These are phyloP conservation scores for Colletes collaris DNA, from an alignment of 2,888 invertebrate genomes.

Conservation along the genomic window DNA sequence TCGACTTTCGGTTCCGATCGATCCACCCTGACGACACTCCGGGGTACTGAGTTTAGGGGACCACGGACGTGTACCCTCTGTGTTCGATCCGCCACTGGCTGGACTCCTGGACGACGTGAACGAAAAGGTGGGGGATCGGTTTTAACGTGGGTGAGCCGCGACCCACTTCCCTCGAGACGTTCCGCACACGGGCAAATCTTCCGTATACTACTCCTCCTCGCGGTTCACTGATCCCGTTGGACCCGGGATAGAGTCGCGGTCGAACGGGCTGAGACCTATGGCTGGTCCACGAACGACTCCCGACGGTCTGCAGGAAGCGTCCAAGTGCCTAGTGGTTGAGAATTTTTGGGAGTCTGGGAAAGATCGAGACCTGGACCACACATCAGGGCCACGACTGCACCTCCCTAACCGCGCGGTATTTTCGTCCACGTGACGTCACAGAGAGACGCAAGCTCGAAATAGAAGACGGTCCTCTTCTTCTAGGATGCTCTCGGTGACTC, in stretches of 20 bases:
- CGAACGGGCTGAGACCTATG: neutral
- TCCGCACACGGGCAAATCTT: slow-evolving; percentile 39
- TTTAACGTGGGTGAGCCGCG: slow-evolving; percentile 67
- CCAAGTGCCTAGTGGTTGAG: slow-evolving; percentile 47
- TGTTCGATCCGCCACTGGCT: slow-evolving; percentile 69
- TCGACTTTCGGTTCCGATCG: slow-evolving; percentile 8
- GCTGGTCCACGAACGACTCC: slow-evolving; percentile 11
- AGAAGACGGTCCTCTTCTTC: slow-evolving; percentile 75
- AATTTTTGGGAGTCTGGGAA: slow-evolving; percentile 78
- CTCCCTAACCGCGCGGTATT: slow-evolving; percentile 79
- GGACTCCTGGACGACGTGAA: slow-evolving; percentile 62
- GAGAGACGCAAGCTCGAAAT: slow-evolving; percentile 78
- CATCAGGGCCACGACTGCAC: slow-evolving; percentile 71
- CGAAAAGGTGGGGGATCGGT: slow-evolving; percentile 53
- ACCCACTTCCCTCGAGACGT: slow-evolving; percentile 67
- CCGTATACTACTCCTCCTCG: slow-evolving; percentile 31
- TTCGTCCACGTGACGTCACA: slow-evolving; percentile 81
- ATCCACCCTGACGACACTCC: slow-evolving; percentile 3
- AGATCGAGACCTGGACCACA: slow-evolving; percentile 77
- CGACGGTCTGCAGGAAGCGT: neutral
- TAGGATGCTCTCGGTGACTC: slow-evolving; percentile 59
- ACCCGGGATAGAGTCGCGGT: neutral
- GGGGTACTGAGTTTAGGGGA: slow-evolving; percentile 14
- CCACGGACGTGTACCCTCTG: slow-evolving; percentile 59
- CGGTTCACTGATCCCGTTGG: slow-evolving; percentile 37